Percentiles rank a stretch among this genome's conserved stretches.
Conservation (phyloP, 2,113 vertebrate species). For the Balaenoptera acutorostrata region DNA sequence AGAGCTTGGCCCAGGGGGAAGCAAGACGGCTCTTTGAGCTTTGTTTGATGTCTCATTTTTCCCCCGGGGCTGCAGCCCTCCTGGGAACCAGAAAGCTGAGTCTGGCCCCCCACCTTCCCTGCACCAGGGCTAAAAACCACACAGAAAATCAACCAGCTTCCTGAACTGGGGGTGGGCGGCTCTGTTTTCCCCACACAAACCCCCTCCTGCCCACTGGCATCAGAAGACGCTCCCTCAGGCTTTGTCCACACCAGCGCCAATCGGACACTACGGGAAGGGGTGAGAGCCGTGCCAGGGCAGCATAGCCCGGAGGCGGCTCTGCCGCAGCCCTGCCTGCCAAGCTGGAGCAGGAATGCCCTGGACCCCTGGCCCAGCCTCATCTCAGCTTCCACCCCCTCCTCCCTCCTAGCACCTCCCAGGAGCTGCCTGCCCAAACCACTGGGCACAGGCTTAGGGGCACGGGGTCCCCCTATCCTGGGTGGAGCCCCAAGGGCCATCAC, state of each 20-base stretch:
- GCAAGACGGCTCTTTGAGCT: neutral
- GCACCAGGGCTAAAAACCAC: neutral
- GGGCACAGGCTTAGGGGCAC: neutral
- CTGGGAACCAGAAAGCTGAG: neutral
- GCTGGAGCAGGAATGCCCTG: neutral
- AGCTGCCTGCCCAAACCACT: neutral
- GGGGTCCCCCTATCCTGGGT: fast-evolving
- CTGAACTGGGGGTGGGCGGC: neutral
- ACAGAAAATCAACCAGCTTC: neutral
- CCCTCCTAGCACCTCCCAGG: neutral
- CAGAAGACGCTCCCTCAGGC: neutral
- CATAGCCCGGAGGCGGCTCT: neutral
- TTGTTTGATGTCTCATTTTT: neutral
- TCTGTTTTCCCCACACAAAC: neutral
- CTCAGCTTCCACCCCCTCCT: neutral
- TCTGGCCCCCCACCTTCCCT: neutral
- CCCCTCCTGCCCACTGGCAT: fast-evolving
- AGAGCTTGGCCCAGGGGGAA: neutral
- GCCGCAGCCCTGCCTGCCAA: neutral
- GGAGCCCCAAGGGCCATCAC: neutral
- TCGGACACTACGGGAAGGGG: fast-evolving
- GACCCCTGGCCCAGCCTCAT: neutral
- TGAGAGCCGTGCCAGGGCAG: no score
- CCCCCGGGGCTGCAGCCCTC: neutral
- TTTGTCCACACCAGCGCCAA: neutral